phyloP scores from a whole-genome alignment of 2,888 invertebrate genomes.

The Agapostemon virescens region DNA sequence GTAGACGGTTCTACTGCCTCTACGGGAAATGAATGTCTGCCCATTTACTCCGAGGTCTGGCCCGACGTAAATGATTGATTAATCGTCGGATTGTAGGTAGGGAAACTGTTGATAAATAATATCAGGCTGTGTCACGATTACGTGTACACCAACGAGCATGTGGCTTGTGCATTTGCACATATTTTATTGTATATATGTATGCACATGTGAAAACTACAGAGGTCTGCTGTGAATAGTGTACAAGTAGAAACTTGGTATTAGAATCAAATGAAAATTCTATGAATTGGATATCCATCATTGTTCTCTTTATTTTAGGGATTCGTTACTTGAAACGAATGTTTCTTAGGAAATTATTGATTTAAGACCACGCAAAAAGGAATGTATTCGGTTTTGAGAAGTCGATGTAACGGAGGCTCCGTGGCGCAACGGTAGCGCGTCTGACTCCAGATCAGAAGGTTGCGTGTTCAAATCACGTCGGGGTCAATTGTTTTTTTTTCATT shows the following conservation, averaged over 20 bases:
- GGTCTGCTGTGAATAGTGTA: not conserved
- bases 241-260: not conserved
- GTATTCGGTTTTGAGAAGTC: not conserved
- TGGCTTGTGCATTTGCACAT: not conserved
- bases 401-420: constrained; percentile 87
- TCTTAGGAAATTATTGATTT: not conserved
- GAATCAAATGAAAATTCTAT: not conserved
- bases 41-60: not conserved
- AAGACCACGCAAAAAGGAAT: not conserved
- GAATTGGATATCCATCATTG: not conserved
- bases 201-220: not conserved
- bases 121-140: not conserved
- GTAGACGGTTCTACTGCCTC: too few species aligned
- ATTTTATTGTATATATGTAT: not conserved
- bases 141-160: not conserved
- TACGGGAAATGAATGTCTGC: not conserved
- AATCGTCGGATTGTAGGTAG: not conserved
- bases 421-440: constrained; percentile 99
- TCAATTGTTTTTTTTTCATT: constrained; percentile 81
- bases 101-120: not conserved
- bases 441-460: constrained; percentile 99
- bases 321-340: not conserved
- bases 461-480: constrained; percentile 98
- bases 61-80: not conserved
- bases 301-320: not conserved